Evolutionary conservation across 2,797 vertebrate genomes (phyloP), one percentile per base, ranked within the genome.

Genomic region (Alosa sapidissima): DNA sequence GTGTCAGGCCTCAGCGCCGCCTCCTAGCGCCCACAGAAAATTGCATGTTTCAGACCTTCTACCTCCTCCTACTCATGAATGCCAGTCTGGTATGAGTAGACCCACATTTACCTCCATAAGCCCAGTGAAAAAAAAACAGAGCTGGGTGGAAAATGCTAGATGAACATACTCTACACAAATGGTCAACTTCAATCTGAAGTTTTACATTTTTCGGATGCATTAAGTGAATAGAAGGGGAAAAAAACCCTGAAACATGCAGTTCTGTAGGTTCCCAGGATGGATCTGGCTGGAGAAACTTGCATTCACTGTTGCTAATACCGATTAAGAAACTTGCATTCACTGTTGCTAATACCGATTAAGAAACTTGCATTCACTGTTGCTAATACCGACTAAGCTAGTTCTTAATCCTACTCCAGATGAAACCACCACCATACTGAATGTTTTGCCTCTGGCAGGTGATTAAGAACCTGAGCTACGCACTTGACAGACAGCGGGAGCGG

Each of bases 401-500:
- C 13, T 72, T 36, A 72, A 33, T 72, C 36, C 36, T 21, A 21
- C 14, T 13, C 41, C 72, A 0, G 36, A 78, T 78, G 28, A 78
- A 7, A 4, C 16, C 72, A 36, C 62, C 24, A 5, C 58, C 58
- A 68, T 28, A 68, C 62, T 68, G 28, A 68, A 62, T 11, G 8
- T n/a, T 75, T 75, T 75, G 13, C 33, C 41, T 14, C 68, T 51
- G 89, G 36, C 91, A 99, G 98, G 96, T 98, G 87, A 98, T 99
- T 81, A 88, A 88, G 86, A 98, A 96, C 90, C 95, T 99, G 92
- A 96, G 93, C 68, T 92, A 93, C 83, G 96, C 96, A 54, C 87
- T 98, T 91, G 94, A 97, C 89, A 97, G 94, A 89, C 96, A 99
- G 86, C 98, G 97, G 91, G 95, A 97, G 87, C 97, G 94, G 89